These are phyloP conservation scores for Conus ventricosus DNA, from an alignment of 1,140 invertebrate species.

Conservation along the genomic window DNA sequence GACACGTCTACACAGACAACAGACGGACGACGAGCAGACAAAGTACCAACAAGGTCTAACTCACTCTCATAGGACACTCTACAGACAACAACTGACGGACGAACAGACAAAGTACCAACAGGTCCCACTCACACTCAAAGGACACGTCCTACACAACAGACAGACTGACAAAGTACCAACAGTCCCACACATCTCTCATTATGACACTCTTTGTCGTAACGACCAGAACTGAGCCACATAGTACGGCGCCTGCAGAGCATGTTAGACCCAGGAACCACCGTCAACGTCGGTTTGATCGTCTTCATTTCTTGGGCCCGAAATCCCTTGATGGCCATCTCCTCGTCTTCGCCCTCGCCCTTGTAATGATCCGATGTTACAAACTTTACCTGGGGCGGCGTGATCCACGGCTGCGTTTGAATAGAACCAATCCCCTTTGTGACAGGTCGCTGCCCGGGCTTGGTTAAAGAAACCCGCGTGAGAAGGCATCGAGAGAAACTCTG, in stretches of 20 bases:
- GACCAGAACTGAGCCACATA: constrained; percentile 76
- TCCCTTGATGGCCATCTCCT: constrained; percentile 33
- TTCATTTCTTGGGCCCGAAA: constrained; percentile 79
- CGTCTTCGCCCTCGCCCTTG: background rate
- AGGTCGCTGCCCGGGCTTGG: background rate
- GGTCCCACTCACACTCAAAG: too few relatives aligned
- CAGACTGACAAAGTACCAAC: background rate
- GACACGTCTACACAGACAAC: too few relatives aligned
- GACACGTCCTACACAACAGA: too few relatives aligned
- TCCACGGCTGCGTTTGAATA: background rate
- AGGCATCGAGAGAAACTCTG: background rate
- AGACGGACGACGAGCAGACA: too few relatives aligned
- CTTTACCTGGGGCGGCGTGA: background rate
- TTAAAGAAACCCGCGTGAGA: background rate
- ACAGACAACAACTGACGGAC: too few relatives aligned
- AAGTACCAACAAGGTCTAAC: too few relatives aligned
- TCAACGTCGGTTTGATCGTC: constrained; percentile 85
- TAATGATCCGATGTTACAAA: background rate
- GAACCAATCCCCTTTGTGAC: background rate
- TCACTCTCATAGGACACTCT: too few relatives aligned
- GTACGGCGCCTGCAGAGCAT: constrained; percentile 86
- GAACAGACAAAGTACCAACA: too few relatives aligned
- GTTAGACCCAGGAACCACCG: constrained; percentile 84
- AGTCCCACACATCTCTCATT: constrained; percentile 50
- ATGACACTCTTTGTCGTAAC: constrained; percentile 61